phyloP scores from a whole-genome alignment of 1,140 invertebrate genomes.

The Caenorhabditis inopinata region DNA sequence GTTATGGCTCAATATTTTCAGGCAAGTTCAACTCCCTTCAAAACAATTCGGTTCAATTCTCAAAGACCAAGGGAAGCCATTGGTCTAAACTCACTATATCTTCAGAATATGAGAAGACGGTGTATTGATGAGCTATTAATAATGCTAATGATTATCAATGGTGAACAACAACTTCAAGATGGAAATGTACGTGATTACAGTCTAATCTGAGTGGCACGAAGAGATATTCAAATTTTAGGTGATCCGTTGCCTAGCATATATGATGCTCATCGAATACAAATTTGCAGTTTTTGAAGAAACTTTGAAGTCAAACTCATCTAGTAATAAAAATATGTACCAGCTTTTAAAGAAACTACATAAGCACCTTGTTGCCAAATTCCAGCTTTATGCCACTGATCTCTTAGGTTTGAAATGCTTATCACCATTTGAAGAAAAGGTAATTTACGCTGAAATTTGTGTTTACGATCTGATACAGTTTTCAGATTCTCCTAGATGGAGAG shows the following conservation, averaged over 20 bases:
- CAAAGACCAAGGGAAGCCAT: neutral
- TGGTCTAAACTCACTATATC: neutral
- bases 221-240: too few species aligned
- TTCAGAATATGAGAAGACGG: conserved; percentile 12
- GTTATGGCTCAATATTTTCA: too few species aligned
- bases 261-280: neutral
- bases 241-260: neutral
- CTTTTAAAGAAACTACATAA: neutral
- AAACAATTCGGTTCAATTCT: neutral
- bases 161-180: neutral
- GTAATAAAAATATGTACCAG: neutral
- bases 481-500: neutral
- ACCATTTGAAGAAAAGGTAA: neutral
- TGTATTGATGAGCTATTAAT: neutral
- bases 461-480: neutral
- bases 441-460: too few species aligned
- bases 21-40: neutral
- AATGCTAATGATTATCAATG: neutral
- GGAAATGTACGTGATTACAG: too few species aligned
- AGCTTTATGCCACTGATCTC: neutral
- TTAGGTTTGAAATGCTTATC: neutral
- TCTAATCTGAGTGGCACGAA: too few species aligned
- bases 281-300: neutral
- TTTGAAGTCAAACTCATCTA: neutral
- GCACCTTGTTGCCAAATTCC: neutral